Conservation (phyloP, 2,113 vertebrate species). For the Ursus arctos region DNA sequence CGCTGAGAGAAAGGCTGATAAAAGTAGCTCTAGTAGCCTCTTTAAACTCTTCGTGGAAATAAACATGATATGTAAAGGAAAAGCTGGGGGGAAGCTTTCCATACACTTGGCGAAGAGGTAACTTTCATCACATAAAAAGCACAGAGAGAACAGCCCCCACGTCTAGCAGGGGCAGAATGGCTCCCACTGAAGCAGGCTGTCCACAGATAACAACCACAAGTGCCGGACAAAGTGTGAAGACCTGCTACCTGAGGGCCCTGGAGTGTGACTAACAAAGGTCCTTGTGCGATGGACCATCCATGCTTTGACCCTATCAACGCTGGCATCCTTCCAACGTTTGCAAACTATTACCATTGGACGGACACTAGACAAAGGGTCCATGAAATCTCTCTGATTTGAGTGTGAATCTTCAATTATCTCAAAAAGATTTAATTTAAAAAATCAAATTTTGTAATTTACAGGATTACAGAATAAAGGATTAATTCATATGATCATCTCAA, state of each 20-base stretch:
- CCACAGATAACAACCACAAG: too few species aligned
- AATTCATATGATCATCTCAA: not conserved
- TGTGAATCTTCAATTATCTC: not conserved
- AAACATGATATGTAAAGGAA: not conserved
- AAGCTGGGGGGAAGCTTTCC: not conserved
- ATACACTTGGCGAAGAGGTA: not conserved
- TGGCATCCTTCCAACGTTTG: fast-evolving
- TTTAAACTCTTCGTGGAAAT: not conserved
- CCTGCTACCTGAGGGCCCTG: not conserved
- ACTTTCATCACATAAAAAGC: not conserved
- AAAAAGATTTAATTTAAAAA: not conserved
- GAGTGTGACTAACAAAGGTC: not conserved
- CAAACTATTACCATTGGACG: too few species aligned
- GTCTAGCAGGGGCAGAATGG: too few species aligned
- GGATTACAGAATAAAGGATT: not conserved
- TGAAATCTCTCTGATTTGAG: not conserved
- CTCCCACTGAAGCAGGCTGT: not conserved
- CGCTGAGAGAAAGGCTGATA: not conserved
- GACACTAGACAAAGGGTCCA: not conserved
- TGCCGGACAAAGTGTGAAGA: not conserved
- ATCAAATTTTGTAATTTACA: not conserved
- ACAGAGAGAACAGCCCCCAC: too few species aligned
- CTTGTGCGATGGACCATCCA: fast-evolving
- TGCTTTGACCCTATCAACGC: not conserved
- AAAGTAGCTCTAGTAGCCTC: not conserved